Evolutionary conservation across 2,888 invertebrate species (phyloP).

Genomic region (Exephanes ischioxanthus): DNA sequence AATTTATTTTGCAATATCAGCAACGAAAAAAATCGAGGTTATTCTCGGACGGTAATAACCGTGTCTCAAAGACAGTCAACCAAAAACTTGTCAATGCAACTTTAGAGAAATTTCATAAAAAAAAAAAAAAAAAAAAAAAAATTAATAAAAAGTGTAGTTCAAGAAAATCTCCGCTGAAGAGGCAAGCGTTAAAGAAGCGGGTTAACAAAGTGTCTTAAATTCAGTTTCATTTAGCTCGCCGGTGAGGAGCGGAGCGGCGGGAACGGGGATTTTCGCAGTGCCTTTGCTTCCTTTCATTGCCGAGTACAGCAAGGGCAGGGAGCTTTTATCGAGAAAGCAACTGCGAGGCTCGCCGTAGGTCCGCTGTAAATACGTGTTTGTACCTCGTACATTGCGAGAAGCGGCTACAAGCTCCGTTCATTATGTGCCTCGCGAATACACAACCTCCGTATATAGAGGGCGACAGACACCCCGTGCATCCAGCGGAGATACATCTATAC

Average conservation of each 20-base stretch:
- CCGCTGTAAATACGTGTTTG: constrained; percentile 39
- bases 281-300: constrained; percentile 17
- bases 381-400: constrained; percentile 19
- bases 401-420: constrained; percentile 16
- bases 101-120: too few species aligned
- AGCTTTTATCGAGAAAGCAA: constrained; percentile 55
- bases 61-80: too few species aligned
- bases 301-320: background rate
- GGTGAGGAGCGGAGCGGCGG: constrained; percentile 6
- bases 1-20: too few species aligned
- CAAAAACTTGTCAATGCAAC: too few species aligned
- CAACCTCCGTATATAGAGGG: constrained; percentile 24
- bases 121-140: too few species aligned
- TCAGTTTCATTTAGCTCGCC: constrained; percentile 58
- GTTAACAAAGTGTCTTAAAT: constrained; percentile 56
- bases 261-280: background rate
- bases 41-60: too few species aligned
- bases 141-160: too few species aligned
- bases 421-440: constrained; percentile 20
- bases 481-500: background rate
- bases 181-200: constrained; percentile 41
- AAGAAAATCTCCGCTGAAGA: constrained; percentile 47
- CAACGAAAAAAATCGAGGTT: too few species aligned
- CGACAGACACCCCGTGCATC: background rate
- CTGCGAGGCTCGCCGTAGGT: background rate